These are phyloP conservation scores for Oryzias dopingdopingensis DNA, from an alignment of 2,797 vertebrate species.

Conservation along the genomic window DNA sequence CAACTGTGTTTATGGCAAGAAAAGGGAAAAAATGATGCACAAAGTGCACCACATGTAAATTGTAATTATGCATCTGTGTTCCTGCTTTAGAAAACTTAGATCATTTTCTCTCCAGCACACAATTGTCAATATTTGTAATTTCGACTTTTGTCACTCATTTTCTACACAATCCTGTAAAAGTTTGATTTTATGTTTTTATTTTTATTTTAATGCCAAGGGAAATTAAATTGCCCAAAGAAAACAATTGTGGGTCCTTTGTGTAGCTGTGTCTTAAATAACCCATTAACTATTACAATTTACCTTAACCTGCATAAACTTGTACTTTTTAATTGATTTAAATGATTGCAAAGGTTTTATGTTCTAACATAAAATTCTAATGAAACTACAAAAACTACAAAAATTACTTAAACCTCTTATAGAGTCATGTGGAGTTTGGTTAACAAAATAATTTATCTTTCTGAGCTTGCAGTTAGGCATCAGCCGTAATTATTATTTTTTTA, in stretches of 20 bases:
- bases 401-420: no score
- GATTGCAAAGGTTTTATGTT: no score
- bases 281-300: not conserved
- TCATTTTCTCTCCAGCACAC: constrained; percentile 44
- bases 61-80: constrained; percentile 32
- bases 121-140: constrained; percentile 28
- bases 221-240: constrained; percentile 85
- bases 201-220: constrained; percentile 84
- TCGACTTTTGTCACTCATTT: constrained; percentile 42
- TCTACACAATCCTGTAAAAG: constrained; percentile 53
- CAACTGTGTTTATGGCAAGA: not conserved
- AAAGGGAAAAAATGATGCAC: constrained; percentile 9
- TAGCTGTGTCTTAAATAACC: not conserved
- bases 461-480: no score
- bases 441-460: no score
- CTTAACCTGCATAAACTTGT: not conserved
- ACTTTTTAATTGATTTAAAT: no score
- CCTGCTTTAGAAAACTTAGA: constrained; percentile 29
- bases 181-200: constrained; percentile 61
- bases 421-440: no score
- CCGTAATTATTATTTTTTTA: no score
- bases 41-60: constrained; percentile 23
- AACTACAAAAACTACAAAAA: no score
- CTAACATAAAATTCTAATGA: no score
- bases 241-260: constrained; percentile 6